Evolutionary conservation across 2,888 invertebrate species (phyloP).

Genomic region (Thecocarcelia acutangulata): DNA sequence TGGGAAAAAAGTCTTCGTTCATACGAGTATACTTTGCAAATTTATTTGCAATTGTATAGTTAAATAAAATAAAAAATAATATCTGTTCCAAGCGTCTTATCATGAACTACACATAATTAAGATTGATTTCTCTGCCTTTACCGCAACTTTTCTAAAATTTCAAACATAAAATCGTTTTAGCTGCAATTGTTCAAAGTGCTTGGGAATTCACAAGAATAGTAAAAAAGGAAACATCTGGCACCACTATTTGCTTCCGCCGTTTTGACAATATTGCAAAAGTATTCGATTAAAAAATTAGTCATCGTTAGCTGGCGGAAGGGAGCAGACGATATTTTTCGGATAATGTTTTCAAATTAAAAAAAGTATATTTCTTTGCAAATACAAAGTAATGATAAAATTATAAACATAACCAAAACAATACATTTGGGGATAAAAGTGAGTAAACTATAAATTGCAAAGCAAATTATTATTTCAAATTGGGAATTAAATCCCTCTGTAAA

Average conservation of each 20-base stretch:
- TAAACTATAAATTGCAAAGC: constrained; percentile 36
- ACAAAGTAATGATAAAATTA: constrained; percentile 42
- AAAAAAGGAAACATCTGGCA: constrained; percentile 36
- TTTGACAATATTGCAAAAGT: constrained; percentile 48
- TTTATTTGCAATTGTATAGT: too few species aligned
- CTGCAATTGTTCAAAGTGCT: not conserved
- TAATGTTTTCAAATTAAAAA: constrained; percentile 53
- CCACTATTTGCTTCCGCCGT: constrained; percentile 19
- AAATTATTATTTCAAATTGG: constrained; percentile 1
- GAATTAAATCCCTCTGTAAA: constrained; percentile 18
- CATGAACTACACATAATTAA: too few species aligned
- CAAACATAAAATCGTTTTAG: too few species aligned
- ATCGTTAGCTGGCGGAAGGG: constrained; percentile 63
- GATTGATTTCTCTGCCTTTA: too few species aligned
- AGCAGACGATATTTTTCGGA: constrained; percentile 51
- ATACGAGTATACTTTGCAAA: too few species aligned
- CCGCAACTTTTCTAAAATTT: too few species aligned
- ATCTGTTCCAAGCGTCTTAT: too few species aligned
- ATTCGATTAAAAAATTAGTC: constrained; percentile 67
- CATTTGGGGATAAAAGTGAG: constrained; percentile 63
- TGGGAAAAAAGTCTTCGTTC: too few species aligned
- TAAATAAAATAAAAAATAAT: too few species aligned
- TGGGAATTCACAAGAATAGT: not conserved
- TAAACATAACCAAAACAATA: constrained; percentile 46
- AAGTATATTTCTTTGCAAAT: constrained; percentile 41